phyloP scores from a whole-genome alignment of 2,113 vertebrate genomes.

The Carollia perspicillata region DNA sequence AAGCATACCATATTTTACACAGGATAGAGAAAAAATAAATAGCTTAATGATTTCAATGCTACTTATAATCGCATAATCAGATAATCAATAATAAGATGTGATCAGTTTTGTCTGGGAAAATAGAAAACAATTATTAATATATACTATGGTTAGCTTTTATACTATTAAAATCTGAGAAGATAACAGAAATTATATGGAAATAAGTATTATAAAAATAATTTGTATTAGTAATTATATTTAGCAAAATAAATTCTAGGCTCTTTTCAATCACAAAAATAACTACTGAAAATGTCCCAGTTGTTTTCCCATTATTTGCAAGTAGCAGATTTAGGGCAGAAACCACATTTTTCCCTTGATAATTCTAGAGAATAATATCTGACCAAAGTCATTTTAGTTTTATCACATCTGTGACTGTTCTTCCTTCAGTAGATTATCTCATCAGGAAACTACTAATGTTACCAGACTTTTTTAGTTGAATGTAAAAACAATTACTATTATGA shows the following conservation, averaged over 20 bases:
- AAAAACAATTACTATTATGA: slow-evolving; percentile 56
- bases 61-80: not conserved
- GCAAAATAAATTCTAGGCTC: slow-evolving; percentile 1
- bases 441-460: slow-evolving; percentile 45
- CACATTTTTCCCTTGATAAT: not conserved
- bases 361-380: not conserved
- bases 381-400: slow-evolving; percentile 41
- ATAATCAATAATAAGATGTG: not conserved
- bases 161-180: not conserved
- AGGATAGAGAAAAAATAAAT: not conserved
- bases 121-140: not conserved
- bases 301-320: slow-evolving; percentile 29
- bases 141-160: not conserved
- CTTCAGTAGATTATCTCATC: slow-evolving; percentile 12
- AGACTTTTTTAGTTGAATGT: slow-evolving; percentile 11
- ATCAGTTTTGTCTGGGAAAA: not conserved
- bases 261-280: not conserved
- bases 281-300: not conserved
- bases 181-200: not conserved
- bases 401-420: slow-evolving; percentile 1
- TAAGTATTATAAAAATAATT: not conserved
- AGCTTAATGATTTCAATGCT: not conserved
- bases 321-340: not conserved
- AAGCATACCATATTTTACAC: not conserved
- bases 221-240: not conserved